Percentiles rank a stretch among this genome's conserved stretches.
Conservation (phyloP, 2,888 invertebrate species). For the Scaptomyza parva region DNA sequence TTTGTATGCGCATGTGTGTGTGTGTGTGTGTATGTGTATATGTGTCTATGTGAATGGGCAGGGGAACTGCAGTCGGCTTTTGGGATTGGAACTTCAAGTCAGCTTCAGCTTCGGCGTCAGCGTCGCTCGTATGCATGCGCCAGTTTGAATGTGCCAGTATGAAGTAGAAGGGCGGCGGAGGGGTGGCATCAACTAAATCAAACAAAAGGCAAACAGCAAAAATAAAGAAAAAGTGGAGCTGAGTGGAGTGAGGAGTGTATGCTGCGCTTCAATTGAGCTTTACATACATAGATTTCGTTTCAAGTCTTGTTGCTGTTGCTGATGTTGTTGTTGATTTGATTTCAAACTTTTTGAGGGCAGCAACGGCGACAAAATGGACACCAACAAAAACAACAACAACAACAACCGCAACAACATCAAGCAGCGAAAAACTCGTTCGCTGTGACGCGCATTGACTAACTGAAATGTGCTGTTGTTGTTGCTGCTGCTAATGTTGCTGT, state of each 20-base stretch:
- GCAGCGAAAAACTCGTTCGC: slow-evolving; percentile 72
- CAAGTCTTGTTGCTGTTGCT: slow-evolving; percentile 35
- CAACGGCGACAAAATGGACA: slow-evolving; percentile 77
- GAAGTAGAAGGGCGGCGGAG: background rate
- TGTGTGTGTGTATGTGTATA: slow-evolving; percentile 27
- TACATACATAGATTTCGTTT: slow-evolving; percentile 65
- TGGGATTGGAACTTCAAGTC: slow-evolving; percentile 66
- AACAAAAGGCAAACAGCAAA: slow-evolving; percentile 74
- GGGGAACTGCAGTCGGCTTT: slow-evolving; percentile 69
- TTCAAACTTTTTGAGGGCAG: slow-evolving; percentile 77
- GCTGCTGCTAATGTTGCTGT: slow-evolving; percentile 50
- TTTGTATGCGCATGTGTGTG: slow-evolving; percentile 35
- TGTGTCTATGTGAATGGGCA: slow-evolving; percentile 58
- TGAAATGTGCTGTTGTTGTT: slow-evolving; percentile 64
- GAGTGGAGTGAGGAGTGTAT: slow-evolving; percentile 38
- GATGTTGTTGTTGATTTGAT: slow-evolving; percentile 74
- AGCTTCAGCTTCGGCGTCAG: slow-evolving; percentile 32
- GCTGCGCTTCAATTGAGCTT: slow-evolving; percentile 80
- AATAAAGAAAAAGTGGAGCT: slow-evolving; percentile 65
- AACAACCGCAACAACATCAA: slow-evolving; percentile 51
- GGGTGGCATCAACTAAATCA: slow-evolving; percentile 74
- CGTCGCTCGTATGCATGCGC: slow-evolving; percentile 57
- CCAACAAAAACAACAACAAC: slow-evolving; percentile 61
- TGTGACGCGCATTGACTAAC: slow-evolving; percentile 63
- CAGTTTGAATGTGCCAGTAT: background rate